These are phyloP conservation scores for Chrysochloris asiatica DNA, from an alignment of 2,113 vertebrate genomes.

Conservation along the genomic window DNA sequence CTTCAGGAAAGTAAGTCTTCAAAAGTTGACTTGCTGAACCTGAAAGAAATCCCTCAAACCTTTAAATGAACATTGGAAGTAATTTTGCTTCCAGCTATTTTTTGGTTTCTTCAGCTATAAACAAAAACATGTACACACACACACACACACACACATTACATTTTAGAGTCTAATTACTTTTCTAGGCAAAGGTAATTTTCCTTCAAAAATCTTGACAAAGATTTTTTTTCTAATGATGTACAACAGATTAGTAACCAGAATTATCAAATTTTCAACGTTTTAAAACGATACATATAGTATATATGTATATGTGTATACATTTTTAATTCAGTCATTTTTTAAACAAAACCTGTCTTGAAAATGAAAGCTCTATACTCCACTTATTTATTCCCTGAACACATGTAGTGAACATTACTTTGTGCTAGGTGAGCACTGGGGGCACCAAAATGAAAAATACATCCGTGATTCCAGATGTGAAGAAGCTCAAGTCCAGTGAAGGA, in stretches of 20 bases:
- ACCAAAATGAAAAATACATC: background rate
- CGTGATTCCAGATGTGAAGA: background rate
- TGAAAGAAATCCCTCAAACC: conserved; percentile 76
- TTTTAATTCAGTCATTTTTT: conserved; percentile 32
- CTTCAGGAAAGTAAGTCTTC: conserved; percentile 94
- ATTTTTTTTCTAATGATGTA: background rate
- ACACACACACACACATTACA: background rate
- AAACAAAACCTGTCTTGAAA: conserved; percentile 30
- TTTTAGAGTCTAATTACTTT: conserved; percentile 33
- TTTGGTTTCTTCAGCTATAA: conserved; percentile 54
- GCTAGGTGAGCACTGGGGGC: background rate
- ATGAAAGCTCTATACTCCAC: conserved; percentile 18
- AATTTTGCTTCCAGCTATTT: conserved; percentile 15
- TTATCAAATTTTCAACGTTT: conserved; percentile 31
- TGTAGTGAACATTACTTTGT: background rate
- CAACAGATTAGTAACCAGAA: conserved; percentile 17
- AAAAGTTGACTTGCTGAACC: conserved; percentile 95
- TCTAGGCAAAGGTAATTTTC: conserved; percentile 45
- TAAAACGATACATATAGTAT: conserved; percentile 20
- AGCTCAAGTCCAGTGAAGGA: background rate
- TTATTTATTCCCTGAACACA: background rate
- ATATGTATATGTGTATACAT: background rate
- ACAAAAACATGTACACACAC: no score
- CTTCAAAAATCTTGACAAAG: conserved; percentile 44
- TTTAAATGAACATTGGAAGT: conserved; percentile 41